Evolutionary conservation across 2,113 vertebrate genomes (phyloP).

Genomic region (Clarias magur): DNA sequence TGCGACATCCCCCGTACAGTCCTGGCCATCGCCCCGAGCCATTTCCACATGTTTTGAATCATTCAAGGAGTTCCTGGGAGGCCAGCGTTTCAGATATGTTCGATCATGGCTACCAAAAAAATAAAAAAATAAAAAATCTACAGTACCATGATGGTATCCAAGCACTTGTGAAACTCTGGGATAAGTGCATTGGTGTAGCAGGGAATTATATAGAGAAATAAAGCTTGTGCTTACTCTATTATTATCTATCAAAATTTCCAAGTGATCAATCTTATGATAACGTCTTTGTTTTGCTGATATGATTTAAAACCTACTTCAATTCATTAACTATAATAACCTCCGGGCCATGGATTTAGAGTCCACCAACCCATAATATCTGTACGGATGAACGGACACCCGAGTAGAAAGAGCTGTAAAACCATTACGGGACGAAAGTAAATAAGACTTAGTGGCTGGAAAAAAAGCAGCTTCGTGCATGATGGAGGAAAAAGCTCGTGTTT

Average conservation of each 20-base stretch:
- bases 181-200: too few species aligned
- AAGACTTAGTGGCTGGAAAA: not conserved
- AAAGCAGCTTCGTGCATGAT: not conserved
- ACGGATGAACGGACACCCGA: not conserved
- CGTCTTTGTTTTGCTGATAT: not conserved
- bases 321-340: not conserved
- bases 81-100: too few species aligned
- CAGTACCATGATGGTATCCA: too few species aligned
- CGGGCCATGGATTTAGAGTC: not conserved
- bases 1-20: too few species aligned
- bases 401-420: conserved; percentile 6
- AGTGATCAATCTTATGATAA: not conserved
- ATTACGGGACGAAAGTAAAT: conserved; percentile 5
- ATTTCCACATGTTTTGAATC: too few species aligned
- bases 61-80: too few species aligned
- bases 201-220: too few species aligned
- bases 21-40: too few species aligned
- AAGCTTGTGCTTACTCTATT: not conserved
- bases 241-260: not conserved
- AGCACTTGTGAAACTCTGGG: too few species aligned
- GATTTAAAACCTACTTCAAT: not conserved
- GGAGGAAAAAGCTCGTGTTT: conserved; percentile 26
- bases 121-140: too few species aligned
- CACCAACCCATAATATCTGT: not conserved
- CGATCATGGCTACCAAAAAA: too few species aligned